A percentile compares a stretch with the other conserved stretches of the same genome.
These are phyloP conservation scores for Tipula helvola DNA, from an alignment of 2,888 invertebrate species.

Conservation along the genomic window DNA sequence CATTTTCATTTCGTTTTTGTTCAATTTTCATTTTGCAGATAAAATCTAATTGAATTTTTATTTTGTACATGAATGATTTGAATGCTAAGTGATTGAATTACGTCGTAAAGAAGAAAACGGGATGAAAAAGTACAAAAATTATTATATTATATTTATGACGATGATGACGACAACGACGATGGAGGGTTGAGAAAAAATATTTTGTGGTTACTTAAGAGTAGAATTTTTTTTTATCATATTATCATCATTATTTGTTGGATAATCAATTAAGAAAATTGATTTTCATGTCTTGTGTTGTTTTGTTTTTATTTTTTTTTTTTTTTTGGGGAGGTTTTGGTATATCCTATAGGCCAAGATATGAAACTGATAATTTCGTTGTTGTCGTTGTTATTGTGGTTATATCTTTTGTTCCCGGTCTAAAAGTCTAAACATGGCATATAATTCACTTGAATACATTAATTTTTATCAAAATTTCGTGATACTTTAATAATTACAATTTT, in stretches of 20 bases:
- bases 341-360: background rate
- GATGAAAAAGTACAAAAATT: background rate
- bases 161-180: background rate
- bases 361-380: background rate
- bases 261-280: conserved; percentile 4
- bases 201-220: background rate
- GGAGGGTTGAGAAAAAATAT: background rate
- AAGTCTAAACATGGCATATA: background rate
- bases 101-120: background rate
- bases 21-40: background rate
- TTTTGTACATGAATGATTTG: background rate
- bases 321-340: background rate
- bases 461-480: background rate
- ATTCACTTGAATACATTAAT: background rate
- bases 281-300: background rate
- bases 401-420: background rate
- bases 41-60: conserved; percentile 1
- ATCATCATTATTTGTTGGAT: conserved; percentile 4
- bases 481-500: background rate
- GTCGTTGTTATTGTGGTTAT: too few species aligned
- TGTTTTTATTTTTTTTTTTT: background rate
- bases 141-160: background rate
- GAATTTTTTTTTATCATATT: background rate
- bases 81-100: conserved; percentile 4
- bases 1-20: background rate